Conservation (phyloP, 2,888 invertebrate species). For the Carabus problematicus region DNA sequence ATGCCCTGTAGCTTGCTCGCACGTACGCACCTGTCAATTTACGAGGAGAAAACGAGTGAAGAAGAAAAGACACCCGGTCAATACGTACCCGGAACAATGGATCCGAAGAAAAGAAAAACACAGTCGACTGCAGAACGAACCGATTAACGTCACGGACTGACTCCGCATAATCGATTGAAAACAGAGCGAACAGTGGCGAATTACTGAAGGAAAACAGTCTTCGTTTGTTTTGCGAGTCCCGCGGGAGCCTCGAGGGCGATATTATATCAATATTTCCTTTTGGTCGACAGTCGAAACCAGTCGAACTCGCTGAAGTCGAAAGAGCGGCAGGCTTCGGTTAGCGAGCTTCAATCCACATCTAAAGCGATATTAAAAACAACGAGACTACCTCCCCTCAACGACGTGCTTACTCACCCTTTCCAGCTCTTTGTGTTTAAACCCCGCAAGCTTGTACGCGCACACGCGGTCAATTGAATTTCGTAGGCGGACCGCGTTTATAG, state of each 20-base stretch:
- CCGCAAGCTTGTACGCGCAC: not conserved
- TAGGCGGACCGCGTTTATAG: conserved; percentile 12
- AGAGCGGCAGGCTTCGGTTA: not conserved
- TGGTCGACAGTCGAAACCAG: conserved; percentile 8
- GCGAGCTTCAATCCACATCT: not conserved
- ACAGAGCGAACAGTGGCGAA: conserved; percentile 41
- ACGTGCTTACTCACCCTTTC: not conserved
- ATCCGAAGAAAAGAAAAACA: not conserved
- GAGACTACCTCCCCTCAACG: not conserved
- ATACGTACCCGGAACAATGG: too few relatives aligned
- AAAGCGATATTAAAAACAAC: not conserved
- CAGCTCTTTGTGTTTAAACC: not conserved
- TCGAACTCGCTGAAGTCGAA: not conserved
- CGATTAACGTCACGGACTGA: conserved; percentile 37
- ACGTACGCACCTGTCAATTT: not conserved
- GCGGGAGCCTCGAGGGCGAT: conserved; percentile 41
- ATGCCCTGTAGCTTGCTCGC: not conserved
- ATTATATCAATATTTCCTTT: conserved; percentile 48
- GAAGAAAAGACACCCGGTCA: not conserved
- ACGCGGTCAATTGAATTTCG: not conserved
- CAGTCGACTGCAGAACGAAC: conserved; percentile 4
- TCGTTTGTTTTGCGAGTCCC: conserved; percentile 45
- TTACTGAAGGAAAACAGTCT: conserved; percentile 44
- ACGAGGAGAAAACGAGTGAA: too few relatives aligned
- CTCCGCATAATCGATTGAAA: conserved; percentile 46